Base-by-base conservation (phyloP, 2,888 invertebrate species). In the Cheilosia variabilis region DNA sequence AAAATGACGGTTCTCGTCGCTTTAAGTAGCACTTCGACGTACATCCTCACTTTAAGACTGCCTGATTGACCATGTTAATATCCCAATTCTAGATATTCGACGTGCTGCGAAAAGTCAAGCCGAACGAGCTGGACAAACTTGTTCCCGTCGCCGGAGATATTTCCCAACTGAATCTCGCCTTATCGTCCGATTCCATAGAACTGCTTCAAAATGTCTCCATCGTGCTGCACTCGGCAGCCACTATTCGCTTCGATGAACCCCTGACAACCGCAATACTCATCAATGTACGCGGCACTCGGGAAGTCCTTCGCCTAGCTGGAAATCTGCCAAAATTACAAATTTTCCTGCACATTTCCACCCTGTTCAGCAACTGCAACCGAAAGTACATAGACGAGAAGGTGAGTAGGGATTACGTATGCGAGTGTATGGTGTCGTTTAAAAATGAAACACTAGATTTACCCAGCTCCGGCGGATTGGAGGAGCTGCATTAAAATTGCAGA, bases 281-380 rank as follows among this genome's bases (percentile, higher is more conserved):
- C 58, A 96, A 96, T 84, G 93, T 95, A 0, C 92, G 94, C 72
- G 95, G 95, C 0, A 95, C 96, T 0, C 92, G 93, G 24, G 95
- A 96, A 89, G 89, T 95, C 0, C 92, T 95, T 1, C 93, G 94
- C 13, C 92, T 96, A 1, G 95, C 94, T 0, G 92, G 93, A 52
- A 93, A 93, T 13, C 92, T 95, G 84, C 93, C 93, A 22, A 82
- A 90, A 4, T 88, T 90, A 1, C 90, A 95, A 94, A 94, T 94
- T 0, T 92, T 97, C 15, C 93, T 97, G 6, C 97, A 98, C 90
- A 95, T 98, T 0, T 98, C 97, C 0, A 97, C 98, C 0, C 96
- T 97, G 0, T 98, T 96, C 90, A 95, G 96, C 10, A 97, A 98
- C 91, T 95, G 96, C 1, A 96, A 97, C 88, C 93, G 95, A 66